Base-by-base conservation (phyloP, 2,113 vertebrate species). In the Suncus etruscus region DNA sequence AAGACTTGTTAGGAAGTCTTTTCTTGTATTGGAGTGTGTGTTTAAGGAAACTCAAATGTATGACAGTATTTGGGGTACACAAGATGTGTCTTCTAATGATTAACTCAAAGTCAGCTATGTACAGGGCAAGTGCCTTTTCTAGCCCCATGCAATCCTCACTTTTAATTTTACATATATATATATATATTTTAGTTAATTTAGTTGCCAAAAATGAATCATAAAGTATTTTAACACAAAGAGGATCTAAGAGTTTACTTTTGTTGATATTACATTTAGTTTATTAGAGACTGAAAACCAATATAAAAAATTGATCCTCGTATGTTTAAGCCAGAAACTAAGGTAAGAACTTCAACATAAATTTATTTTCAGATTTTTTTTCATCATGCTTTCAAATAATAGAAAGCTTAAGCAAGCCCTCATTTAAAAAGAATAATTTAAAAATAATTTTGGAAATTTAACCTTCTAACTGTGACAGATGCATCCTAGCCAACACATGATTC, bases 101-200 rank as follows among this genome's bases (percentile, higher is more conserved):
- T 75, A 6, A 39, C n/a, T 61, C 1, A 58, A 14, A 92, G 39
- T 39, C 39, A 39, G 39, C 39, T 39, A 39, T 39, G 39, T 39
- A 39, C 31, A 66, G 14, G 51, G 27, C 48, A 81, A 18, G 32
- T 74, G 45, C 58, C 14, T 54, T 54, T 54, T 54, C 51, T 91
- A 27, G 29, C 78, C 61, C 78, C 3, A 54, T 54, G 72, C 82
- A 68, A 8, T 73, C 20, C 58, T 27, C 76, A 84, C 78, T 82
- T 95, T 90, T 91, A 82, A 77, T 1, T 89, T 93, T 87, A 9
- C 27, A 82, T 92, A 91, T 81, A 6, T 32, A 74, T 74, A 79
- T 87, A 24, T 0, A 61, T 72, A 25, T 77, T 87, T 58, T 80
- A 74, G 27, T 83, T 69, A 86, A 50, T 81, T 54, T 54, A 54